Evolutionary conservation across 1,140 invertebrate genomes (phyloP).

Genomic region (Venustaconcha ellipsiformis): DNA sequence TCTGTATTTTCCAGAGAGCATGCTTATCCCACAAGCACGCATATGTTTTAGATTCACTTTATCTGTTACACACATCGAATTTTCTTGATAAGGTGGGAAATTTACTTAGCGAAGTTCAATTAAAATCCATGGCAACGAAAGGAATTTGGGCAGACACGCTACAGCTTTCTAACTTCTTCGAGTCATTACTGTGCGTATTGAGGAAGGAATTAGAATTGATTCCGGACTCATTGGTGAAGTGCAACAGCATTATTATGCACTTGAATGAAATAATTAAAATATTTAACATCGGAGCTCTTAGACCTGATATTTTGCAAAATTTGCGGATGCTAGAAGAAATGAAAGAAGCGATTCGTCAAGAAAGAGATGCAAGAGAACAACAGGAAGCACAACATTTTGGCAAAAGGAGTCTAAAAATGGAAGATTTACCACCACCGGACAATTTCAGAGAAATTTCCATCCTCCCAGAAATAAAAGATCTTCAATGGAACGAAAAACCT

Average conservation of each 20-base stretch:
- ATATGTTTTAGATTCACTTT: not conserved
- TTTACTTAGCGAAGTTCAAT: conserved; percentile 11
- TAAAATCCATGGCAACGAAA: not conserved
- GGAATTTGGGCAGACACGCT: conserved; percentile 1
- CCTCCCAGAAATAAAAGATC: conserved; percentile 56
- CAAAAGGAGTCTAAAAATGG: conserved; percentile 6
- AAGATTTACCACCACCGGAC: conserved; percentile 45
- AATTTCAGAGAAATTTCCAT: conserved; percentile 60
- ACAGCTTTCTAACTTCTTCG: not conserved
- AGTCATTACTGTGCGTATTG: not conserved
- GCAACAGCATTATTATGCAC: not conserved
- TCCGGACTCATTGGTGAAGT: not conserved
- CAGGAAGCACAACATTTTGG: not conserved
- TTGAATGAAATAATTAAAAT: not conserved
- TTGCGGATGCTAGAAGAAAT: not conserved
- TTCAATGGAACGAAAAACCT: conserved; percentile 49
- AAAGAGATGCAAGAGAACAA: conserved; percentile 6
- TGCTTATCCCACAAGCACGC: no score
- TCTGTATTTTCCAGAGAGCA: no score
- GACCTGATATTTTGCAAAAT: not conserved
- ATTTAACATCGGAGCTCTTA: not conserved
- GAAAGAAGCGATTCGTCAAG: conserved; percentile 3
- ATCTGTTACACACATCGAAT: not conserved
- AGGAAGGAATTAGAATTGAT: not conserved
- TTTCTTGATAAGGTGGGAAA: conserved; percentile 2